A percentile compares a stretch with the other conserved stretches of the same genome.
These are phyloP conservation scores for Ectropis crepuscularia DNA, from an alignment of 2,888 invertebrate species.

Conservation along the genomic window DNA sequence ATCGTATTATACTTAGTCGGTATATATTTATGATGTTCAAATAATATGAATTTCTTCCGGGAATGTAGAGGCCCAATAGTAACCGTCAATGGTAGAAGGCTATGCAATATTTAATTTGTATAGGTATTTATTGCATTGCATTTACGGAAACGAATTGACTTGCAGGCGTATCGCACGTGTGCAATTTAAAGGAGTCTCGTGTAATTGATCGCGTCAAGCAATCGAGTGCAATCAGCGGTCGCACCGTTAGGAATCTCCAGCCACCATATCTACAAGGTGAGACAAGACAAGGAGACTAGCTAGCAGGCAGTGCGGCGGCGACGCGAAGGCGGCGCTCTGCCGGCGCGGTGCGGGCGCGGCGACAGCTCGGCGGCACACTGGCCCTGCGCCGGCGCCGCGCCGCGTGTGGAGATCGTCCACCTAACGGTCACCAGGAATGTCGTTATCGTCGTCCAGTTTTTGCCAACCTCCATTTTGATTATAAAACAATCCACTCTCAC, in stretches of 20 bases:
- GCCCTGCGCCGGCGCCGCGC: conserved; percentile 43
- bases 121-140: not conserved
- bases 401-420: conserved; percentile 59
- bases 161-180: conserved; percentile 34
- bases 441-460: conserved; percentile 73
- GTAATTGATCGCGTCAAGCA: conserved; percentile 54
- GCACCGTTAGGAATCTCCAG: conserved; percentile 56
- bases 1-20: not conserved
- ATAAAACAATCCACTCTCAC: conserved; percentile 61
- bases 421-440: conserved; percentile 79
- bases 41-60: not conserved
- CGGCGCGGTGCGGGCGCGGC: conserved; percentile 28
- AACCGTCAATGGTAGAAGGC: not conserved
- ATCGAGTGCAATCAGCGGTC: conserved; percentile 44
- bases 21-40: conserved; percentile 7
- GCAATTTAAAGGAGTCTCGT: conserved; percentile 32
- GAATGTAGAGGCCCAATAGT: not conserved
- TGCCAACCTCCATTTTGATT: conserved; percentile 65
- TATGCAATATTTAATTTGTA: not conserved
- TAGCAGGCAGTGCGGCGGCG: not conserved
- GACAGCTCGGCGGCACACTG: conserved; percentile 40
- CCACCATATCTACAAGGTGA: no score
- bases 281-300: no score
- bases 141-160: not conserved
- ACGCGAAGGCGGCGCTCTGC: conserved; percentile 28